A percentile compares a stretch with the other conserved stretches of the same genome.
Conservation (phyloP, 2,113 vertebrate species). For the Ailurus styani region DNA sequence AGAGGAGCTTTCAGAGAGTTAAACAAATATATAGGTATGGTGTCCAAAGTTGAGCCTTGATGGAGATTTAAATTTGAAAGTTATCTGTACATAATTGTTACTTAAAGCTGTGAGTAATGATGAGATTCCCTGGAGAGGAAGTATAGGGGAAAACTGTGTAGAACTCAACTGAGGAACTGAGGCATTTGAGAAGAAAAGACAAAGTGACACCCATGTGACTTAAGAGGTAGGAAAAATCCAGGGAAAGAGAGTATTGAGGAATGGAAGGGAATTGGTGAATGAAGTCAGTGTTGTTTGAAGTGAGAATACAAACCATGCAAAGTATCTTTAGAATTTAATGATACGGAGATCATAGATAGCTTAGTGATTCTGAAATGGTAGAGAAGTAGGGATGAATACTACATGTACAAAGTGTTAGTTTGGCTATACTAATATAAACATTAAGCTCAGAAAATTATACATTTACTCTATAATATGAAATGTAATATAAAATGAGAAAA, state of each 20-base stretch:
- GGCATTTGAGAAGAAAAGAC: neutral
- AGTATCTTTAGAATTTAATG: neutral
- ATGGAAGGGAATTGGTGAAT: neutral
- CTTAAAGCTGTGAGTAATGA: neutral
- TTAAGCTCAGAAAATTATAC: neutral
- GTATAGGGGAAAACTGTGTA: neutral
- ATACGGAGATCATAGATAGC: neutral
- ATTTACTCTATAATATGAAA: neutral
- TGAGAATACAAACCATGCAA: neutral
- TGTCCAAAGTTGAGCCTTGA: neutral
- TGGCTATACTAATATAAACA: neutral
- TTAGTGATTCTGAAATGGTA: neutral
- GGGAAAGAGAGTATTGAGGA: neutral
- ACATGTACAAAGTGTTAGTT: neutral
- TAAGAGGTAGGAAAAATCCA: neutral
- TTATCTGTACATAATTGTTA: neutral
- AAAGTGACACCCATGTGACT: neutral
- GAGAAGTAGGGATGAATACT: neutral
- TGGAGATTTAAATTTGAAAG: neutral
- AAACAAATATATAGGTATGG: neutral
- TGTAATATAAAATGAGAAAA: neutral
- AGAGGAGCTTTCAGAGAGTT: neutral
- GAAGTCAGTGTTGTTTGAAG: neutral
- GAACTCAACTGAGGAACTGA: neutral
- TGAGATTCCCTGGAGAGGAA: neutral